Conservation (phyloP, 2,113 vertebrate species). For the Macquaria australasica region DNA sequence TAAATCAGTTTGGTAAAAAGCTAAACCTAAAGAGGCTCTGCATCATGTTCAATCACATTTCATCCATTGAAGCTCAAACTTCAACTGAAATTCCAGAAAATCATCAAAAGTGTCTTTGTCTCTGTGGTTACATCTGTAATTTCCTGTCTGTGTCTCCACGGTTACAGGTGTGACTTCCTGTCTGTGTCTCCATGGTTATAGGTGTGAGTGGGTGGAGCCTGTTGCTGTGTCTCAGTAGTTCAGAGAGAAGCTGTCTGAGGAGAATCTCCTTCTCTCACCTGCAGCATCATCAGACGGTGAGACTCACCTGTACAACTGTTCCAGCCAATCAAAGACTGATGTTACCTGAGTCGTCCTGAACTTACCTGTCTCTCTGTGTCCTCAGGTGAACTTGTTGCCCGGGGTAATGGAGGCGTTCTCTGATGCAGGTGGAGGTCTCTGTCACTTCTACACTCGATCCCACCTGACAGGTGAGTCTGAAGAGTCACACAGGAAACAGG, state of each 20-base stretch:
- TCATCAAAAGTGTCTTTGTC: too few species aligned
- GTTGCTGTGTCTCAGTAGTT: conserved; percentile 88
- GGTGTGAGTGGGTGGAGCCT: conserved; percentile 85
- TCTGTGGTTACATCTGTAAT: background rate
- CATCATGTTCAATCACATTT: too few species aligned
- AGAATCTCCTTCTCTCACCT: conserved; percentile 82
- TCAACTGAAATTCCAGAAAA: too few species aligned
- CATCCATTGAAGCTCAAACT: too few species aligned
- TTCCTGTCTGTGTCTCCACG: conserved; percentile 15
- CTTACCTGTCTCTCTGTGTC: conserved; percentile 24
- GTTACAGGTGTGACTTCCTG: conserved; percentile 15
- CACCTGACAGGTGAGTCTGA: conserved; percentile 88
- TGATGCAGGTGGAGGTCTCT: conserved; percentile 87
- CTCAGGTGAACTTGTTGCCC: conserved; percentile 91
- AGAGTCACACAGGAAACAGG: too few species aligned
- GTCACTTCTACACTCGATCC: conserved; percentile 79
- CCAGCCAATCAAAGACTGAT: conserved; percentile 3
- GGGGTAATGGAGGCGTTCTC: conserved; percentile 88
- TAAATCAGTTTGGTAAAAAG: too few species aligned
- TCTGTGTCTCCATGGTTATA: conserved; percentile 47
- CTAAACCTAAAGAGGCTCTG: too few species aligned
- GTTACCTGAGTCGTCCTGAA: background rate
- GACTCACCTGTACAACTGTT: conserved; percentile 24
- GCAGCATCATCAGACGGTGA: conserved; percentile 89
- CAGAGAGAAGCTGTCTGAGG: conserved; percentile 85